Base-by-base conservation (phyloP, 1,140 invertebrate genomes). In the Macrocentrus cingulum region DNA sequence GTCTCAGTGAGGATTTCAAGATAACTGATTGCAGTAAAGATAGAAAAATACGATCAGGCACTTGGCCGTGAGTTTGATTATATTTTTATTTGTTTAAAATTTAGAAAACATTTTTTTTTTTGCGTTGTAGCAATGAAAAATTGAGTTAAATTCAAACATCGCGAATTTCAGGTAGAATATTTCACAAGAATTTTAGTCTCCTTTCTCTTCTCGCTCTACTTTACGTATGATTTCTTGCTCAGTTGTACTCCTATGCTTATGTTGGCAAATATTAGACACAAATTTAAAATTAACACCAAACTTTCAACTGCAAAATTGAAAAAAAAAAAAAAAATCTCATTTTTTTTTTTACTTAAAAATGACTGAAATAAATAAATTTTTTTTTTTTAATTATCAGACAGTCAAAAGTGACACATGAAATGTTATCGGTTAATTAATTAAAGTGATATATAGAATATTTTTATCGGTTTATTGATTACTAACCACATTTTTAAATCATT, bases 61-160 rank as follows among this genome's bases (percentile, higher is more conserved):
- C 75, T 61, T 77, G 75, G 75, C 75, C 75, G 75, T 77, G 67
- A 77, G 75, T 77, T 23, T 54, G 16, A 11, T 46, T 2, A 34
- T n/a, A 2, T 9, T 41, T 37, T 53, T 48, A 22, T 50, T n/a
- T n/a, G n/a, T n/a, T n/a, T n/a, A n/a, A 52, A 3, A 41, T 5
- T 58, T 41, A 37, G 19, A 15, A 56, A 15, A 19, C 8, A 16
- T 23, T 29, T 39, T 41, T 49, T 39, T n/a, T 8, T 45, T 45
- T 58, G n/a, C 37, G 5, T 23, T 5, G 32, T 23, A 39, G 29
- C 29, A 34, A 11, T 34, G 11, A 39, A 13, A 39, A 11, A 15
- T 5, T n/a, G 11, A 39, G 15, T 15, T 9, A 23, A 36, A 23
- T 58, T 34, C 11, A 9, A 39, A 57, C 42, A 18, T 39, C n/a